Base-by-base conservation (phyloP, 2,888 invertebrate species). In the Girardia tigrina region DNA sequence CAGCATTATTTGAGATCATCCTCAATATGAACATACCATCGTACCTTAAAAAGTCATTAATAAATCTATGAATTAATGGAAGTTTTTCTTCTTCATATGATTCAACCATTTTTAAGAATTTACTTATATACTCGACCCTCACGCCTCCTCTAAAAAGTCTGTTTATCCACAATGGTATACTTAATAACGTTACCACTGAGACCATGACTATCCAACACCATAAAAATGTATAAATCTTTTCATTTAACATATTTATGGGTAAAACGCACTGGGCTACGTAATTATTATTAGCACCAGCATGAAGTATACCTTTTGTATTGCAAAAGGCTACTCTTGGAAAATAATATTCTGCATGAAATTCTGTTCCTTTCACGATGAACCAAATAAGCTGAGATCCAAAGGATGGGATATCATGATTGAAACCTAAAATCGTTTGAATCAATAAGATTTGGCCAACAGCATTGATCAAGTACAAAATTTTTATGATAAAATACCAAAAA, bases 201-300 rank as follows among this genome's bases (percentile, higher is more conserved):
- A 56, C 56, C n/a, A 56, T 6, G n/a, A 56, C n/a, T 6, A 56
- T 56, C 56, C 56, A 56, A 16, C 56, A 56, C 56, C 56, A 56
- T 56, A 56, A n/a, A 16, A 56, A 56, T 16, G 56, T 56, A 16
- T 56, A 56, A 56, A 56, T 56, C n/a, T 56, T 56, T n/a, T 56
- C 56, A 56, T 56, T 56, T 56, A 56, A 56, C 56, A 56, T 56
- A 56, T 56, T 56, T 2, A 56, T n/a, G n/a, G 56, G 56, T 4
- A 56, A 23, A 4, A 56, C 56, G n/a, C 56, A 56, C 23, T 56
- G 56, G 23, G 56, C 56, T 8, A 56, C n/a, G n/a, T 56, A 56
- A n/a, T 56, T 8, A 56, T 56, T 56, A 2, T 4, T 4, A 6
- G 56, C 4, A 8, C 56, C 56, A 56, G 23, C 56, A n/a, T 56